phyloP scores from a whole-genome alignment of 2,888 invertebrate genomes.

The Graphium colonna region DNA sequence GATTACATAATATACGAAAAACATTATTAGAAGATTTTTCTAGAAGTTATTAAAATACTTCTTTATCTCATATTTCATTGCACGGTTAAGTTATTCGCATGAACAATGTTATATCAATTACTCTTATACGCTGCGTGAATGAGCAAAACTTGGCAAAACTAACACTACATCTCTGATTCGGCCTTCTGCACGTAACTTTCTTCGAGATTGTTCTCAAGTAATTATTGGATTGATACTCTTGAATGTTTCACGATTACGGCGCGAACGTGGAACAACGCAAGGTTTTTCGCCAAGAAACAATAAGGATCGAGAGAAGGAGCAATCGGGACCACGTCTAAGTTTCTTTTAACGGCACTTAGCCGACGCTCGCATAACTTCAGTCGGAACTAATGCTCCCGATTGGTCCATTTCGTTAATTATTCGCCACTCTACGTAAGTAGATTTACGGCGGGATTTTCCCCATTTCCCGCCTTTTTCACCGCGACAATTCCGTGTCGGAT shows the following conservation, averaged over 20 bases:
- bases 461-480: conserved; percentile 51
- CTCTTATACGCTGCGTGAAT: too few relatives aligned
- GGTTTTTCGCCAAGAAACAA: conserved; percentile 72
- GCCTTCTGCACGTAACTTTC: conserved; percentile 54
- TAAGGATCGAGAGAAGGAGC: conserved; percentile 74
- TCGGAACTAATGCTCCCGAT: conserved; percentile 75
- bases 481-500: conserved; percentile 41
- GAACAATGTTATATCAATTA: too few relatives aligned
- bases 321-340: conserved; percentile 74
- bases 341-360: conserved; percentile 78
- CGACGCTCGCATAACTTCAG: conserved; percentile 69
- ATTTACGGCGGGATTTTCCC: conserved; percentile 65
- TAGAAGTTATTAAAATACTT: too few relatives aligned
- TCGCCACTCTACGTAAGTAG: conserved; percentile 79
- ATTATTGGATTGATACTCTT: conserved; percentile 77
- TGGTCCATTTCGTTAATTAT: conserved; percentile 79
- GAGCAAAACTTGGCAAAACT: too few relatives aligned
- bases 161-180: conserved; percentile 49
- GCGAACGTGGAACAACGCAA: conserved; percentile 69
- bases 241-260: conserved; percentile 54
- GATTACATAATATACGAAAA: too few relatives aligned
- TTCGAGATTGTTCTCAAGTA: conserved; percentile 74
- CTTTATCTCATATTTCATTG: too few relatives aligned
- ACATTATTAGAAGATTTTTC: too few relatives aligned
- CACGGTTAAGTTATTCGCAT: too few relatives aligned